Conservation (phyloP, 2,113 vertebrate species). For the Chelonoidis abingdonii region DNA sequence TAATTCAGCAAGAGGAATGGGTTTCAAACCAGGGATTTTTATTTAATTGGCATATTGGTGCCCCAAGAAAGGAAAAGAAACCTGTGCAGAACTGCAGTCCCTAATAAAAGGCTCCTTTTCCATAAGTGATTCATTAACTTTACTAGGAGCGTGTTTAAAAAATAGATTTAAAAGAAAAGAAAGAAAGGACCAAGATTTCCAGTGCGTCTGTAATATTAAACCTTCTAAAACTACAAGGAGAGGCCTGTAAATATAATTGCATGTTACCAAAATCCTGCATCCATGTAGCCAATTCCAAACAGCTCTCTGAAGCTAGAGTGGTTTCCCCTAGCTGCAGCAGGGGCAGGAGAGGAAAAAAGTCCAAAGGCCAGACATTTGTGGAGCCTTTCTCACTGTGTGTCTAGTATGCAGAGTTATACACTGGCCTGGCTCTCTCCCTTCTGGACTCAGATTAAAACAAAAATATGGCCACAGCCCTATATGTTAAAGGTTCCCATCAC, state of each 20-base stretch:
- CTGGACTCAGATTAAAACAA: background rate
- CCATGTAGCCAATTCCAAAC: conserved; percentile 7
- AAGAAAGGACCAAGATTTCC: conserved; percentile 63
- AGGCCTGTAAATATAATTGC: conserved; percentile 73
- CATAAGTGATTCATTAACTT: conserved; percentile 57
- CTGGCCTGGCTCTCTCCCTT: rapidly evolving
- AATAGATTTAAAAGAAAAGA: conserved; percentile 57
- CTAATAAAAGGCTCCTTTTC: conserved; percentile 37
- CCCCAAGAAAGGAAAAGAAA: conserved; percentile 42
- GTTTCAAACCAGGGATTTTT: background rate
- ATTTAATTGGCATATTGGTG: conserved; percentile 50
- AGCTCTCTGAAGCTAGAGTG: conserved; percentile 9
- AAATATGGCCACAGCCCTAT: background rate
- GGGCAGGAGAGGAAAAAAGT: conserved; percentile 12
- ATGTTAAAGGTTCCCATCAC: background rate
- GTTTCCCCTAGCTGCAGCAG: conserved; percentile 56
- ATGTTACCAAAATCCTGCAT: conserved; percentile 38
- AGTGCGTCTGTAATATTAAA: conserved; percentile 73
- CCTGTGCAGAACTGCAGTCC: background rate
- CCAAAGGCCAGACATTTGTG: conserved; percentile 25
- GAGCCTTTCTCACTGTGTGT: conserved; percentile 25
- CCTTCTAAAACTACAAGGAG: conserved; percentile 62
- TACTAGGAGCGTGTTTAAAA: conserved; percentile 40
- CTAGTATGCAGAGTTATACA: background rate
- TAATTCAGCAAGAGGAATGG: background rate